These are phyloP conservation scores for Crotophaga sulcirostris DNA, from an alignment of 2,113 vertebrate species.

Conservation along the genomic window DNA sequence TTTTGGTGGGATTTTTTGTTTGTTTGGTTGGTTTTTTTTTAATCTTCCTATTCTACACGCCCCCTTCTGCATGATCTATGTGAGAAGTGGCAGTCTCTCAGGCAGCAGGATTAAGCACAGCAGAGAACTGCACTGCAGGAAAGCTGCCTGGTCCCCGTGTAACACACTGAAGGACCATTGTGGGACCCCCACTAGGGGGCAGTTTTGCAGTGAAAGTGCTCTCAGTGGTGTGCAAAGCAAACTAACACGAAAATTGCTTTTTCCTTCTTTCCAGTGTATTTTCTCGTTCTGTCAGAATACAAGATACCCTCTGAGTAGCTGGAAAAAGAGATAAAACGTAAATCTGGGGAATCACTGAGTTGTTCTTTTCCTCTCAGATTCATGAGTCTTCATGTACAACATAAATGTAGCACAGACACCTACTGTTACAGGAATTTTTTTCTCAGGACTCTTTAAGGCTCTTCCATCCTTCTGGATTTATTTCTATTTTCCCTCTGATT, in stretches of 20 bases:
- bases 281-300: not conserved
- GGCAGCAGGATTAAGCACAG: not conserved
- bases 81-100: not conserved
- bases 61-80: not conserved
- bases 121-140: too few species aligned
- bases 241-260: rapidly evolving
- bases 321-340: not conserved
- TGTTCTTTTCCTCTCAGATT: not conserved
- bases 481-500: not conserved
- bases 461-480: not conserved
- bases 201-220: not conserved
- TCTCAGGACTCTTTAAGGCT: not conserved
- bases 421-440: not conserved
- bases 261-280: not conserved
- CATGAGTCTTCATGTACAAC: not conserved
- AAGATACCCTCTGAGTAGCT: not conserved
- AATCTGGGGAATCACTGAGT: not conserved
- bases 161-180: rapidly evolving
- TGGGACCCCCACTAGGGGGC: not conserved
- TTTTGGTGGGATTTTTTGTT: too few species aligned
- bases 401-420: not conserved
- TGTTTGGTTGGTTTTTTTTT: rapidly evolving
- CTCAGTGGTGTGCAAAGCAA: rapidly evolving
- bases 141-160: not conserved
- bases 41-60: too few species aligned